A percentile compares a stretch with the other conserved stretches of the same genome.
These are phyloP conservation scores for Dynastes grantii DNA, from an alignment of 2,888 invertebrate species.

Conservation along the genomic window DNA sequence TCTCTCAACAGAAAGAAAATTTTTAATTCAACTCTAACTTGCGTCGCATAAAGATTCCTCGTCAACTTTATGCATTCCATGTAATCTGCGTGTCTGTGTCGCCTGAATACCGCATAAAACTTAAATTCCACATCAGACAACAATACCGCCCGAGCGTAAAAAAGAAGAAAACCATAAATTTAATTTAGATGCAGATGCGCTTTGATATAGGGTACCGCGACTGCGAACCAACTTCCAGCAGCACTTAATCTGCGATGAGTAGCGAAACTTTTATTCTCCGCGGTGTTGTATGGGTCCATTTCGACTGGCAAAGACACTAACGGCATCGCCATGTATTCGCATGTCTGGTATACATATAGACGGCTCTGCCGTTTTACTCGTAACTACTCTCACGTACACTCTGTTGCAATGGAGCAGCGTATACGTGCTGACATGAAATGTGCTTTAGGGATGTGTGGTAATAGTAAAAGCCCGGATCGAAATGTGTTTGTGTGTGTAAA, in stretches of 20 bases:
- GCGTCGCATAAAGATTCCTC: neutral
- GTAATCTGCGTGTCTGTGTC: slow-evolving; percentile 9
- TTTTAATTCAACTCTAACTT: too few relatives aligned
- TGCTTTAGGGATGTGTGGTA: slow-evolving; percentile 27
- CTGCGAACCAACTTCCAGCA: slow-evolving; percentile 41
- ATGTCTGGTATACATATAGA: slow-evolving; percentile 18
- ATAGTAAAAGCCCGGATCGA: slow-evolving; percentile 28
- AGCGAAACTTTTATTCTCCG: slow-evolving; percentile 49
- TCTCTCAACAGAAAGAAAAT: too few relatives aligned
- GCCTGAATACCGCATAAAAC: slow-evolving; percentile 8
- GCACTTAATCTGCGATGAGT: slow-evolving; percentile 49
- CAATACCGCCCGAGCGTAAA: slow-evolving; percentile 27
- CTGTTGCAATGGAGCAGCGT: slow-evolving; percentile 11
- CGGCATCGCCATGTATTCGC: slow-evolving; percentile 26
- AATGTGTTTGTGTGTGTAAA: slow-evolving; percentile 6
- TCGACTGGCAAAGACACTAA: slow-evolving; percentile 29
- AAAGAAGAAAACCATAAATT: slow-evolving; percentile 41
- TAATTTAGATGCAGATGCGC: slow-evolving; percentile 56
- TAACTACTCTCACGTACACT: slow-evolving; percentile 40
- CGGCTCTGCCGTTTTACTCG: slow-evolving; percentile 30
- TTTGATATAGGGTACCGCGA: slow-evolving; percentile 48
- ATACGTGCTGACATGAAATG: slow-evolving; percentile 39
- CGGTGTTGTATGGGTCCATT: slow-evolving; percentile 48
- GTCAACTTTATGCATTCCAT: neutral
- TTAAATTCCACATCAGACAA: slow-evolving; percentile 10